These are phyloP conservation scores for Lophotriccus pileatus DNA, from an alignment of 2,797 vertebrate species.

Conservation along the genomic window DNA sequence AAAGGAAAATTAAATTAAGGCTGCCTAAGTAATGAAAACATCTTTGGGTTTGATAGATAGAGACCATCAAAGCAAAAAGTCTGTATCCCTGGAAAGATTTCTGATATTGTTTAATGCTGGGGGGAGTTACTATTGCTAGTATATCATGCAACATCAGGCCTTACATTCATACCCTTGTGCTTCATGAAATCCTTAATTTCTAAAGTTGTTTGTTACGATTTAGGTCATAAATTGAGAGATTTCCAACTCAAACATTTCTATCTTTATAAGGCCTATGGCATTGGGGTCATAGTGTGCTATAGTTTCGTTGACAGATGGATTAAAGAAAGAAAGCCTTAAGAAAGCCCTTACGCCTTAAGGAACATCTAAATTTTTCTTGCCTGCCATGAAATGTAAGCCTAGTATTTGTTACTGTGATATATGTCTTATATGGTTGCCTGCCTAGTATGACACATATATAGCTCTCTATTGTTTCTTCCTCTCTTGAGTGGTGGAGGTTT, in stretches of 20 bases:
- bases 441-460: neutral
- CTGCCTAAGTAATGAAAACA: constrained; percentile 34
- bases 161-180: neutral
- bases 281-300: neutral
- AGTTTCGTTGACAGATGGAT: neutral
- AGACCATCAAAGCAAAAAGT: constrained; percentile 25
- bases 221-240: neutral
- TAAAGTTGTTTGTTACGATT: neutral
- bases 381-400: neutral
- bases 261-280: neutral
- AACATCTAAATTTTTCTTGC: neutral
- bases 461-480: neutral
- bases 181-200: neutral
- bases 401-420: neutral
- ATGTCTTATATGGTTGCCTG: neutral
- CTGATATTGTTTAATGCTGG: constrained; percentile 10
- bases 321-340: neutral
- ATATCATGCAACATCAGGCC: neutral
- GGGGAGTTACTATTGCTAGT: neutral
- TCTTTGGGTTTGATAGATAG: constrained; percentile 29
- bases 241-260: neutral
- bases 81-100: neutral
- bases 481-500: neutral
- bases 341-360: neutral
- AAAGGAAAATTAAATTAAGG: constrained; percentile 59